Conservation (phyloP, 2,113 vertebrate species). For the Myocastor coypus region DNA sequence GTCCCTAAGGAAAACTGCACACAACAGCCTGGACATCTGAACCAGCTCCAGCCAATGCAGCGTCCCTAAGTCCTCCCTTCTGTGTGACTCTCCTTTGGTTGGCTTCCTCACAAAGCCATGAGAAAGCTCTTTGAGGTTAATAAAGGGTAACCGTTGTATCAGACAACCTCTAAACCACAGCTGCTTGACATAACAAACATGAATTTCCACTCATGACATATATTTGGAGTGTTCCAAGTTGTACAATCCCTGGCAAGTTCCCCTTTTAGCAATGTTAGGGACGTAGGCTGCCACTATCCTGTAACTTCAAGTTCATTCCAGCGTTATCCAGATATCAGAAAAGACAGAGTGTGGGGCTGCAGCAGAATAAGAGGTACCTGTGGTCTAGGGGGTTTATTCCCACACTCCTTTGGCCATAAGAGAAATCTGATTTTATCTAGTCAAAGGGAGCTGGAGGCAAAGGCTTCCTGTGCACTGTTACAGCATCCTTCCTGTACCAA, state of each 20-base stretch:
- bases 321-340: neutral
- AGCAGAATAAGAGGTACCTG: neutral
- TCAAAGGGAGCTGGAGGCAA: neutral
- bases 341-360: neutral
- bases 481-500: neutral
- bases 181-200: neutral
- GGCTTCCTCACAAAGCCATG: neutral
- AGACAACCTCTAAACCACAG: neutral
- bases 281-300: neutral
- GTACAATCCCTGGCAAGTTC: neutral
- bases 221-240: neutral
- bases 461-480: neutral
- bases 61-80: neutral
- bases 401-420: neutral
- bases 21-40: neutral
- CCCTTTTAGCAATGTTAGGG: neutral
- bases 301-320: neutral
- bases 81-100: neutral
- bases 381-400: neutral
- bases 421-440: neutral
- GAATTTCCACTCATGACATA: neutral
- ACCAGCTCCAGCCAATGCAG: neutral
- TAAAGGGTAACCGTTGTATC: neutral
- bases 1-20: neutral
- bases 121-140: neutral